Conservation (phyloP, 2,113 vertebrate genomes). For the Anguilla rostrata region DNA sequence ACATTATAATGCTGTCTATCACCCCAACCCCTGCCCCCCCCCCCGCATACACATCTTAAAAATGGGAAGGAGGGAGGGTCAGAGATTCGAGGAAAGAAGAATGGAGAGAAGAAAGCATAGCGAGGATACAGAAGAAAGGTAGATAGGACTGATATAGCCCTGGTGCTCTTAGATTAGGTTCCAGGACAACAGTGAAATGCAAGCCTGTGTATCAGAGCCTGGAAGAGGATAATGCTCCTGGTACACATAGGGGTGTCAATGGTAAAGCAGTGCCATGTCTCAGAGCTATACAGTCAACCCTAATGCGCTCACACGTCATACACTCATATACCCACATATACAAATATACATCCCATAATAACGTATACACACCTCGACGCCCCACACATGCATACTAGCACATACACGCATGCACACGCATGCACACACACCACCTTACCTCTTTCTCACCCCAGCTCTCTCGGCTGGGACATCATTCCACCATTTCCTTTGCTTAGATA, state of each 20-base stretch:
- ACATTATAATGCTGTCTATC: slow-evolving; percentile 2
- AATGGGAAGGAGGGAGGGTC: neutral
- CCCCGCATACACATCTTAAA: neutral
- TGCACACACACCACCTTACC: neutral
- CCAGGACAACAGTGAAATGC: neutral
- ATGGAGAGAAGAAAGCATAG: neutral
- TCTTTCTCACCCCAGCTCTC: slow-evolving; percentile 20
- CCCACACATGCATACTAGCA: neutral
- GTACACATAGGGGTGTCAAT: neutral
- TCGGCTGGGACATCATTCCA: slow-evolving; percentile 32
- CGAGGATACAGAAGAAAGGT: neutral
- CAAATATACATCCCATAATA: neutral
- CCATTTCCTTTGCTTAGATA: slow-evolving; percentile 43
- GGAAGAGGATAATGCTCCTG: neutral
- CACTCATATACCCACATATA: neutral
- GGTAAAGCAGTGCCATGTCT: neutral
- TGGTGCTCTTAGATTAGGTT: neutral
- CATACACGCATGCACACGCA: neutral
- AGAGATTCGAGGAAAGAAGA: neutral
- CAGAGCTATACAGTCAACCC: neutral
- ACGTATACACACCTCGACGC: neutral
- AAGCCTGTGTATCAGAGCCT: neutral
- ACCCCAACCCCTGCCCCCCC: neutral
- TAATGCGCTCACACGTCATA: neutral
- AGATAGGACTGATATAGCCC: neutral